These are phyloP conservation scores for Bettongia penicillata DNA, from an alignment of 2,113 vertebrate species.

Conservation along the genomic window DNA sequence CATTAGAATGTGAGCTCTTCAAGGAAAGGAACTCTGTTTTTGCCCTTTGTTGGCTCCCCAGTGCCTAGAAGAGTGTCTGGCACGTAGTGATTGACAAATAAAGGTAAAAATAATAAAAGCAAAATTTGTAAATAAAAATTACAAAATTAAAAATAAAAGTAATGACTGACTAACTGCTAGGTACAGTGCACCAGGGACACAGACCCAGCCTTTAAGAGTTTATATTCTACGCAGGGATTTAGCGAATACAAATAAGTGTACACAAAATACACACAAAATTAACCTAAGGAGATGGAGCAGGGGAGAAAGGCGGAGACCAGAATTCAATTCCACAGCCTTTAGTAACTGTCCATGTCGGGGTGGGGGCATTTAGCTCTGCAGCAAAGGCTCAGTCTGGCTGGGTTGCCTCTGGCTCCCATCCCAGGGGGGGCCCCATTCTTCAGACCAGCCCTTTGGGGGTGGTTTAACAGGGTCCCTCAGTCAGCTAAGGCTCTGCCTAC, in stretches of 20 bases:
- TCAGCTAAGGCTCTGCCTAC: neutral
- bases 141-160: neutral
- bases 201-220: neutral
- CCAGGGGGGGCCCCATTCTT: neutral
- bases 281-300: neutral
- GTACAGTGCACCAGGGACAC: neutral
- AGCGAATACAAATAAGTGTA: neutral
- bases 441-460: neutral
- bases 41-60: neutral
- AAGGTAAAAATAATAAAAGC: neutral
- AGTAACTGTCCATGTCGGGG: neutral
- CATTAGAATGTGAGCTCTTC: neutral
- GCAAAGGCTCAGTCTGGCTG: neutral
- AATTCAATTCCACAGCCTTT: neutral
- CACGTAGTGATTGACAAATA: neutral
- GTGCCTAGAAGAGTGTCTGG: neutral
- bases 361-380: neutral
- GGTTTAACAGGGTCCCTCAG: neutral
- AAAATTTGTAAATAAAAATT: neutral
- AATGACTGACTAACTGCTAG: too few relatives aligned
- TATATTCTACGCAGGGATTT: neutral
- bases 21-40: neutral
- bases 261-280: neutral
- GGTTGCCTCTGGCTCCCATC: neutral
- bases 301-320: neutral